A percentile compares a stretch with the other conserved stretches of the same genome.
phyloP scores from a whole-genome alignment of 2,113 vertebrate species.

The Oceanites oceanicus region DNA sequence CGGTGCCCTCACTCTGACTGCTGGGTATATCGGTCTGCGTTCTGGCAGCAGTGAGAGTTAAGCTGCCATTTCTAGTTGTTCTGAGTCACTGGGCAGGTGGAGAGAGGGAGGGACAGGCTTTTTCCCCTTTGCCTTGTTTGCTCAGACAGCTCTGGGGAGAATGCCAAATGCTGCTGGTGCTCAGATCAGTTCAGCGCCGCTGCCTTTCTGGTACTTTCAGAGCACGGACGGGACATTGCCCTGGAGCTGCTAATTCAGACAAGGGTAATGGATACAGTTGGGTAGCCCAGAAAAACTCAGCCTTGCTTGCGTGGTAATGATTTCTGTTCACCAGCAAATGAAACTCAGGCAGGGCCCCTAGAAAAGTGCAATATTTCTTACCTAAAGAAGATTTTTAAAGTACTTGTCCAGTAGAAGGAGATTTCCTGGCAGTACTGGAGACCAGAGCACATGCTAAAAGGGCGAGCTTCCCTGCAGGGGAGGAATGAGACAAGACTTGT shows the following conservation, averaged over 20 bases:
- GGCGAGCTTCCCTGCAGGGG: rapidly evolving
- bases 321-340: background rate
- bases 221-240: background rate
- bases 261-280: background rate
- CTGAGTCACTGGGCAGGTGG: constrained; percentile 52
- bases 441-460: background rate
- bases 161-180: constrained; percentile 11
- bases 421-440: background rate
- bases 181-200: background rate
- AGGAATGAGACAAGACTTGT: background rate
- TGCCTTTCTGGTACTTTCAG: constrained; percentile 40
- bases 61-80: constrained; percentile 54
- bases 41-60: background rate
- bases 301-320: background rate
- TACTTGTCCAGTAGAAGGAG: background rate
- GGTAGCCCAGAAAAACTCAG: background rate
- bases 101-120: constrained; percentile 13
- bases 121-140: constrained; percentile 58
- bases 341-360: background rate
- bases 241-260: constrained; percentile 22
- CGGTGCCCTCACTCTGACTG: background rate
- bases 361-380: background rate
- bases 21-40: background rate
- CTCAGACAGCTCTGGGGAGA: constrained; percentile 26
- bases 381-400: background rate